phyloP scores from a whole-genome alignment of 2,888 invertebrate genomes.

The Stegana nigrithorax region DNA sequence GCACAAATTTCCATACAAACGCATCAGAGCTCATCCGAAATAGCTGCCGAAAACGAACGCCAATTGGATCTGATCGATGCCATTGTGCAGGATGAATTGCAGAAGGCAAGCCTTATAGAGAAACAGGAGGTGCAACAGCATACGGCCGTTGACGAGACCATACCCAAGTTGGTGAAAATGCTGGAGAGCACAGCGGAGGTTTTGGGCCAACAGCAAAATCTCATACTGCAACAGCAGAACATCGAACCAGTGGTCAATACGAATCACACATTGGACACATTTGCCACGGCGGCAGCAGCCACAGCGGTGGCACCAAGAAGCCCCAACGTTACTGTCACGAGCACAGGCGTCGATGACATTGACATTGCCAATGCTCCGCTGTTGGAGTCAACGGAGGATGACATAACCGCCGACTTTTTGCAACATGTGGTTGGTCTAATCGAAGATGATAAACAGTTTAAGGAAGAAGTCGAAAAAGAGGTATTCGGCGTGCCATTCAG shows the following conservation, averaged over 20 bases:
- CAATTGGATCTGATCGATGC: slow-evolving; percentile 68
- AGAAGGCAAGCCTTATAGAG: slow-evolving; percentile 45
- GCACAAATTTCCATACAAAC: slow-evolving; percentile 68
- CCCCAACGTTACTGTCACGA: slow-evolving; percentile 1
- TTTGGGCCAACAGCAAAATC: slow-evolving; percentile 42
- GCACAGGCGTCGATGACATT: slow-evolving; percentile 46
- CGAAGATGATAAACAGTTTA: slow-evolving; percentile 75
- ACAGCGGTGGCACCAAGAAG: background rate
- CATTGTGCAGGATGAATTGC: slow-evolving; percentile 65
- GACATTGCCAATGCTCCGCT: slow-evolving; percentile 59
- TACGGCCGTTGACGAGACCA: slow-evolving; percentile 56
- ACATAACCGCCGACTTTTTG: slow-evolving; percentile 77
- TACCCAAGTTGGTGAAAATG: slow-evolving; percentile 72
- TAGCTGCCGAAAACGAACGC: slow-evolving; percentile 67
- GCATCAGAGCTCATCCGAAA: slow-evolving; percentile 63
- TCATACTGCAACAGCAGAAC: slow-evolving; percentile 25
- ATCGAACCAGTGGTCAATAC: background rate
- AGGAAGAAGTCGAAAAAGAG: slow-evolving; percentile 79
- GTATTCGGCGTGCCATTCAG: slow-evolving; percentile 68
- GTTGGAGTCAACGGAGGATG: slow-evolving; percentile 73
- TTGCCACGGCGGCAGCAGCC: background rate
- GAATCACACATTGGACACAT: background rate
- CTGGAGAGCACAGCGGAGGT: slow-evolving; percentile 64
- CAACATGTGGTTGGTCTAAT: slow-evolving; percentile 81
- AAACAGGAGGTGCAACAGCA: slow-evolving; percentile 45